Percentiles rank a stretch among this genome's conserved stretches.
phyloP scores from a whole-genome alignment of 2,797 vertebrate genomes.

The Smutsia gigantea region DNA sequence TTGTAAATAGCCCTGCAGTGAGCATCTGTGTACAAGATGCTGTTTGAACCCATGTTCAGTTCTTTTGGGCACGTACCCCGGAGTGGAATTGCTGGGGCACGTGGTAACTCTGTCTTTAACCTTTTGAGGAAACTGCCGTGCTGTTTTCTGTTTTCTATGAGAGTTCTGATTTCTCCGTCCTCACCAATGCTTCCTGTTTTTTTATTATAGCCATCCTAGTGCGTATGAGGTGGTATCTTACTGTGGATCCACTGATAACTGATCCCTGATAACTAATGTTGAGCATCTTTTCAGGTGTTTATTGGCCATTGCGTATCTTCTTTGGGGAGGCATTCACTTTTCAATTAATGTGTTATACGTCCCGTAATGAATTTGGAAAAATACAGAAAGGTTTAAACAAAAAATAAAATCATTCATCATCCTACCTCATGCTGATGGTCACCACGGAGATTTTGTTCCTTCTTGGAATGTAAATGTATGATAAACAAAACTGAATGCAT shows the following conservation, averaged over 20 bases:
- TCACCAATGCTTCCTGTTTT: fast-evolving
- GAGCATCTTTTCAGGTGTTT: fast-evolving
- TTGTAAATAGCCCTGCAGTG: fast-evolving
- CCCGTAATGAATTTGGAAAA: background rate
- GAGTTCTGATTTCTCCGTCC: fast-evolving
- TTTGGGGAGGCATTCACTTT: no score
- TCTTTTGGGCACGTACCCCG: background rate
- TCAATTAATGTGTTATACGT: background rate
- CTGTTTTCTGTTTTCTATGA: fast-evolving
- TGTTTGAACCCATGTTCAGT: background rate
- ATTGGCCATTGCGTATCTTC: fast-evolving
- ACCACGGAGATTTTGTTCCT: fast-evolving
- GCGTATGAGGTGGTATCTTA: background rate
- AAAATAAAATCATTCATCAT: background rate
- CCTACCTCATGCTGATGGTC: fast-evolving
- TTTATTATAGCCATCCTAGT: fast-evolving
- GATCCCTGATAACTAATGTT: fast-evolving
- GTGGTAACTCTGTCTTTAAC: fast-evolving
- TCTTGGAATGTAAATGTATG: background rate
- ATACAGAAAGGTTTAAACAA: background rate
- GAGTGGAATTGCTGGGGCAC: background rate
- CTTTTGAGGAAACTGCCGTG: background rate
- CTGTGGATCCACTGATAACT: fast-evolving
- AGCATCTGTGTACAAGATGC: background rate
- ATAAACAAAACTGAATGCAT: background rate